Evolutionary conservation across 2,797 vertebrate species (phyloP).

Genomic region (Cyclopterus lumpus): DNA sequence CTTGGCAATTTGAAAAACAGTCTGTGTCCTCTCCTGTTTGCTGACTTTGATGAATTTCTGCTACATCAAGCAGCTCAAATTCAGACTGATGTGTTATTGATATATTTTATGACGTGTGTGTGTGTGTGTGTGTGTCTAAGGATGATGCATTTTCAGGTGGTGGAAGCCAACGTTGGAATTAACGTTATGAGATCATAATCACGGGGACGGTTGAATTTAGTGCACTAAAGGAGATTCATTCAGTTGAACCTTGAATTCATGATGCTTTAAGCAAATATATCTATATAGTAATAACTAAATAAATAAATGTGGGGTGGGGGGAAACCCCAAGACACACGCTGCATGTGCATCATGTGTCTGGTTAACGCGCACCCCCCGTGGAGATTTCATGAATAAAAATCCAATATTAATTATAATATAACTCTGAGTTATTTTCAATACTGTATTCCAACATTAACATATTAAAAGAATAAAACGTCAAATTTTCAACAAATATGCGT

Average conservation of each 20-base stretch:
- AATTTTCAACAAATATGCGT: not conserved
- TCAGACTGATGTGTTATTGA: constrained; percentile 75
- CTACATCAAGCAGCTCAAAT: constrained; percentile 71
- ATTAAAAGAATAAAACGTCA: constrained; percentile 45
- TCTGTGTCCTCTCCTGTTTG: constrained; percentile 70
- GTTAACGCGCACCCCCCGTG: constrained; percentile 45
- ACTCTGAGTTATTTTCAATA: not conserved
- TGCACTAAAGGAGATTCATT: constrained; percentile 3
- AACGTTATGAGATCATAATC: constrained; percentile 35
- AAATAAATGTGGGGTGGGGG: no score
- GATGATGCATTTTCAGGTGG: constrained; percentile 49
- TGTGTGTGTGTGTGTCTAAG: constrained; percentile 1
- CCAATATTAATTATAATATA: not conserved
- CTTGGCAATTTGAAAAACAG: constrained; percentile 59
- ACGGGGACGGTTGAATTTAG: constrained; percentile 10
- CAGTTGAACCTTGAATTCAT: not conserved
- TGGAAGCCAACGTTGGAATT: constrained; percentile 14
- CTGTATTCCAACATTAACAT: constrained; percentile 16
- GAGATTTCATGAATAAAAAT: constrained; percentile 11
- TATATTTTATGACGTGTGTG: constrained; percentile 51
- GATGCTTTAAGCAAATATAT: not conserved
- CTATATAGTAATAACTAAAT: no score
- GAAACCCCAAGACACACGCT: constrained; percentile 5
- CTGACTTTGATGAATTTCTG: constrained; percentile 79
- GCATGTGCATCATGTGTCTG: constrained; percentile 21